Conservation (phyloP, 2,797 vertebrate genomes). For the Coregonus suidteri region DNA sequence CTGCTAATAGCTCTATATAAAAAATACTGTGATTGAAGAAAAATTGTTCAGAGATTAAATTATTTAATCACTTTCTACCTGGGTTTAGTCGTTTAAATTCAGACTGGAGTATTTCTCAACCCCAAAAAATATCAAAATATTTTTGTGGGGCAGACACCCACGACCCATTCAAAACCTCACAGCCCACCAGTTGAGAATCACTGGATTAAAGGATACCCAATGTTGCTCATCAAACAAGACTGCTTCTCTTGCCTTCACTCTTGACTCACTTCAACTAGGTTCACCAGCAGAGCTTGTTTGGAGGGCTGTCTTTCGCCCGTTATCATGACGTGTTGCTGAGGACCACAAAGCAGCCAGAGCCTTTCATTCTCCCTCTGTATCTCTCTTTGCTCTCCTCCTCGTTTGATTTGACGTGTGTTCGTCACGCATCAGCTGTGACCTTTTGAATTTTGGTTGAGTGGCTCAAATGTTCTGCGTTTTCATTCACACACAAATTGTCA, state of each 20-base stretch:
- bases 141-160: too few species aligned
- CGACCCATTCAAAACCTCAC: too few species aligned
- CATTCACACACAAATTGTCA: constrained; percentile 50
- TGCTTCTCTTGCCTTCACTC: not conserved
- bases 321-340: constrained; percentile 44
- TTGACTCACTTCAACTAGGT: constrained; percentile 4
- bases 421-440: constrained; percentile 58
- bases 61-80: too few species aligned
- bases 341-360: constrained; percentile 32
- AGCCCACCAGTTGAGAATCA: not conserved
- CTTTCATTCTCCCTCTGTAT: constrained; percentile 49
- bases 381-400: constrained; percentile 41
- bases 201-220: not conserved
- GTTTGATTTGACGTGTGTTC: constrained; percentile 64
- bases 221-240: not conserved
- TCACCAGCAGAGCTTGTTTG: constrained; percentile 51
- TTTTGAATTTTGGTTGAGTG: constrained; percentile 66
- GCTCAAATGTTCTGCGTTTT: constrained; percentile 51
- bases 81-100: too few species aligned
- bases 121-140: too few species aligned
- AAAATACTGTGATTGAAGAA: too few species aligned
- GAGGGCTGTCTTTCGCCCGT: constrained; percentile 56
- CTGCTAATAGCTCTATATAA: too few species aligned
- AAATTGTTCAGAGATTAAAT: too few species aligned
- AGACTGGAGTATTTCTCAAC: too few species aligned